These are phyloP conservation scores for Acronicta aceris DNA, from an alignment of 2,888 invertebrate genomes.

Conservation along the genomic window DNA sequence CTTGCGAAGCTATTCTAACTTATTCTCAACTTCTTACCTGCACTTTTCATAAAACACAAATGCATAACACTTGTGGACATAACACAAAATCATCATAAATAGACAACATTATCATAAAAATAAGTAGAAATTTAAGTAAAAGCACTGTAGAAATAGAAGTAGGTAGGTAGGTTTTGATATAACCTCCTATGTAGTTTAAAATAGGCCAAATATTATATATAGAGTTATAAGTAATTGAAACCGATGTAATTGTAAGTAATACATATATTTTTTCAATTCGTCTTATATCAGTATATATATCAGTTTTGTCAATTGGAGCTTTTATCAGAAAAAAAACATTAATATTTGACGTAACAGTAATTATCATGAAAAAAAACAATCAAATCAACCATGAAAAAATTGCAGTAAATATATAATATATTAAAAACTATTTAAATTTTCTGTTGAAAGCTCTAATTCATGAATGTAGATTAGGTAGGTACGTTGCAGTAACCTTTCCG, in stretches of 20 bases:
- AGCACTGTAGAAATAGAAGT: constrained; percentile 48
- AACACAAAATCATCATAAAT: constrained; percentile 43
- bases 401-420: background rate
- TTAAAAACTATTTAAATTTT: background rate
- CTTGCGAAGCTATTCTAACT: constrained; percentile 1
- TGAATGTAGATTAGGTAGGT: background rate
- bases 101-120: constrained; percentile 23
- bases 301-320: constrained; percentile 12
- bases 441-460: constrained; percentile 26
- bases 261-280: no score
- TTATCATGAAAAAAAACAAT: no score
- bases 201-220: constrained; percentile 4
- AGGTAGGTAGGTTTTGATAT: constrained; percentile 26
- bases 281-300: no score
- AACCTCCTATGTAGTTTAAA: constrained; percentile 1
- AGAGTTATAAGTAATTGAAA: constrained; percentile 23
- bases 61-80: constrained; percentile 47
- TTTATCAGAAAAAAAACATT: constrained; percentile 17
- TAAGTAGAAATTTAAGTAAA: constrained; percentile 23
- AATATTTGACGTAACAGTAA: no score
- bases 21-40: constrained; percentile 22
- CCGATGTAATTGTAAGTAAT: background rate
- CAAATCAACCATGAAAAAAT: no score
- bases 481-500: no score
- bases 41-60: constrained; percentile 45